Base-by-base conservation (phyloP, 2,113 vertebrate genomes). In the Cheilinus undulatus region DNA sequence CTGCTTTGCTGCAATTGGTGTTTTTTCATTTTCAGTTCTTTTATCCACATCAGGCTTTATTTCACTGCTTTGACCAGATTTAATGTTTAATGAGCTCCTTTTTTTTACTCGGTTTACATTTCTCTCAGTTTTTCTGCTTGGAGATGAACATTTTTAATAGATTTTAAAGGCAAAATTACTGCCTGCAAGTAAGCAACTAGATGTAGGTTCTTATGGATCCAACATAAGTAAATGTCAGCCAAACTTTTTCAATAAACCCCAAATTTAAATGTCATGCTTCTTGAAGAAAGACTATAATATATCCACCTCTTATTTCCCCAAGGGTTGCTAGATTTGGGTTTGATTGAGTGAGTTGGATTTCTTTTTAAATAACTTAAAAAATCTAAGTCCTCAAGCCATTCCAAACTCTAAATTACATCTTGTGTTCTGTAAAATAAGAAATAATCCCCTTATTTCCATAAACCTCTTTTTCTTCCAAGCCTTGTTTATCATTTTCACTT, bases 1-100 rank as follows among this genome's bases (percentile, higher is more conserved):
- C 59, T 53, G 51, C 68, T 82, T 74, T 22, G 42, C 60, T 15
- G 7, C 40, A 57, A 77, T 74, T 77, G 49, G 86, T 74, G 50
- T n/a, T 19, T 50, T 23, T 23, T 19, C 11, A 43, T 62, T 24
- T n/a, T 59, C 17, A 22, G 51, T 34, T 53, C 13, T 50, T 13
- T 58, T 7, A 26, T 68, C 30, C 49, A 10, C 50, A 36, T 19
- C 7, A 54, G 34, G 17, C 42, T 49, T 72, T 57, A n/a, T 53
- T 42, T 50, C 5, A 40, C 26, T 62, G 24, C 30, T 71, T 15
- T 49, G 26, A 42, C 27, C n/a, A 20, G 46, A 43, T 73, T 46
- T 64, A 13, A 59, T 53, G 28, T 50, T 65, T 66, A 9, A 34
- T 7, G 43, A n/a, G n/a, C n/a, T n/a, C 27, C 59, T 24, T 45